Base-by-base conservation (phyloP, 2,888 invertebrate species). In the Ernsta delagoae region DNA sequence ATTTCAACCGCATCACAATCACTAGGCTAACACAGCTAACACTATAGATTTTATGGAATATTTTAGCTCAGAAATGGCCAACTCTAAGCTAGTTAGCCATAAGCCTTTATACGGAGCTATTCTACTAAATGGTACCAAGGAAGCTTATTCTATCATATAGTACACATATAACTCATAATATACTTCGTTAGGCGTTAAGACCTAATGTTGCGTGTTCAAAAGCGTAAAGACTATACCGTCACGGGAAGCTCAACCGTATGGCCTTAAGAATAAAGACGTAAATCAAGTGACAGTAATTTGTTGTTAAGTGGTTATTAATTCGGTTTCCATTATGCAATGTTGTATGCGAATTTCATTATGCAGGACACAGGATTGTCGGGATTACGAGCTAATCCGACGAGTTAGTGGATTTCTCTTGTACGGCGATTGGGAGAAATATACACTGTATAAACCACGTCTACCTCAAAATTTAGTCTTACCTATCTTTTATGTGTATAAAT, bases 261-360 rank as follows among this genome's bases (percentile, higher is more conserved):
- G 1, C 4, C 31, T 4, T 3, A 5, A 4, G n/a, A 36, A 48
- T 57, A 68, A 7, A n/a, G 57, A 16, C 11, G 0, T 9, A 9
- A 59, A 12, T 50, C 5, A 57, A 12, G 8, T 50, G 31, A 24
- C 43, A 1, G 9, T 11, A 7, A 7, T 0, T 1, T 24, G 63
- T 31, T 12, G 54, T 59, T 50, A 62, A 63, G 50, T 57, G 59
- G 57, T 59, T 68, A 68, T 68, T 68, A 62, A 62, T 62, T 57
- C 31, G 4, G 57, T 41, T 50, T 56, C 31, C 45, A 62, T 68
- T 39, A 68, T 68, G 68, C 68, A 62, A 62, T 68, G 62, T 45
- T 59, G 68, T 57, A 68, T 68, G 68, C 50, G 68, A 68, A 68
- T 68, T 68, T 68, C 68, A 68, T 68, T 68, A 68, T 62, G 57